These are phyloP conservation scores for Chromobotia macracanthus DNA, from an alignment of 2,797 vertebrate species.

Conservation along the genomic window DNA sequence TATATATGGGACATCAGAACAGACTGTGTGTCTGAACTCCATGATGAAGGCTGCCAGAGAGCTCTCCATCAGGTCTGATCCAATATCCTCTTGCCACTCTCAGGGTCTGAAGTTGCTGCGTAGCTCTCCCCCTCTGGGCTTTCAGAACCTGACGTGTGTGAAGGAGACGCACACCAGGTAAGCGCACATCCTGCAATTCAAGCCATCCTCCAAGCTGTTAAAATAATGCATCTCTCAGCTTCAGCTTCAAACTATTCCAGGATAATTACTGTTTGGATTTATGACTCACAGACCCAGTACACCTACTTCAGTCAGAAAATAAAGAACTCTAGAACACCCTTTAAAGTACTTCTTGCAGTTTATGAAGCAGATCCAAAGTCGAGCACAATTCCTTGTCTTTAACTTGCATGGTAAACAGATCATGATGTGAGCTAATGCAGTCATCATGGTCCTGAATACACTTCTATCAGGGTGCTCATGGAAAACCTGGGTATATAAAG, in stretches of 20 bases:
- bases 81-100: conserved; percentile 18
- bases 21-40: conserved; percentile 3
- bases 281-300: not conserved
- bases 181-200: conserved; percentile 26
- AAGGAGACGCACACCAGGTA: conserved; percentile 88
- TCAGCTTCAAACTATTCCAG: conserved; percentile 6
- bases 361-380: not conserved
- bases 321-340: conserved; percentile 3
- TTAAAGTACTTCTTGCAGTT: not conserved
- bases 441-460: too few relatives aligned
- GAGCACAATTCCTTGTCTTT: not conserved
- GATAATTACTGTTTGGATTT: conserved; percentile 39
- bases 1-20: conserved; percentile 28
- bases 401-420: not conserved
- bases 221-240: conserved; percentile 42
- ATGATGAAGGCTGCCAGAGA: conserved; percentile 3
- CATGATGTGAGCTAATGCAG: too few relatives aligned
- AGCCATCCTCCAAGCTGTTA: conserved; percentile 32
- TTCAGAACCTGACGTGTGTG: conserved; percentile 78
- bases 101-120: conserved; percentile 69
- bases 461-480: too few relatives aligned
- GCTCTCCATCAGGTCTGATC: conserved; percentile 39
- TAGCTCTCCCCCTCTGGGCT: conserved; percentile 74
- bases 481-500: not conserved
- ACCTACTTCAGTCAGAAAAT: conserved; percentile 1